A percentile compares a stretch with the other conserved stretches of the same genome.
These are phyloP conservation scores for Gadopsis marmoratus DNA, from an alignment of 2,797 vertebrate genomes.

Conservation along the genomic window DNA sequence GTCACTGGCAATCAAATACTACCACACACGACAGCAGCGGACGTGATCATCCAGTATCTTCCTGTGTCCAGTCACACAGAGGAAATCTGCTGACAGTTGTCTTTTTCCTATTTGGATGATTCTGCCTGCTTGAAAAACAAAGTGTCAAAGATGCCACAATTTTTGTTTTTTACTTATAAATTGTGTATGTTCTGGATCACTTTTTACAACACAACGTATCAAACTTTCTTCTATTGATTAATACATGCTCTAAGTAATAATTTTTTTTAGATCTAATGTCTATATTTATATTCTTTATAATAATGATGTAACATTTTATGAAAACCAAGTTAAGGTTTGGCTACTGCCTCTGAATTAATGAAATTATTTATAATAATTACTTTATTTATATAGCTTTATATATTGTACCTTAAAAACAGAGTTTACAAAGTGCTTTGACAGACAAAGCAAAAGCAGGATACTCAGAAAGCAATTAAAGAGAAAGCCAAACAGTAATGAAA, in stretches of 20 bases:
- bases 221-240: background rate
- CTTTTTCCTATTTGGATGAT: constrained; percentile 14
- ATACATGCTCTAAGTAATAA: background rate
- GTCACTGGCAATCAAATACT: constrained; percentile 72
- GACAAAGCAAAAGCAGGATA: too few relatives aligned
- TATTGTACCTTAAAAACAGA: too few relatives aligned
- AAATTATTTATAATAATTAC: too few relatives aligned
- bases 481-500: too few relatives aligned
- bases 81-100: constrained; percentile 70
- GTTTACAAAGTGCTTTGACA: too few relatives aligned
- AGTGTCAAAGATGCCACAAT: constrained; percentile 9
- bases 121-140: constrained; percentile 16
- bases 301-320: too few relatives aligned
- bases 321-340: too few relatives aligned
- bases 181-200: background rate
- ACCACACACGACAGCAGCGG: constrained; percentile 66
- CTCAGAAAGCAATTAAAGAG: too few relatives aligned
- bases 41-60: constrained; percentile 60
- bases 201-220: background rate
- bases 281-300: background rate
- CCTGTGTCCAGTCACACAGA: constrained; percentile 63
- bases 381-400: too few relatives aligned
- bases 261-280: background rate
- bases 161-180: background rate
- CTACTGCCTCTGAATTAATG: too few relatives aligned